Evolutionary conservation across 2,888 invertebrate genomes (phyloP).

Genomic region (Arrhopalites spinosus): DNA sequence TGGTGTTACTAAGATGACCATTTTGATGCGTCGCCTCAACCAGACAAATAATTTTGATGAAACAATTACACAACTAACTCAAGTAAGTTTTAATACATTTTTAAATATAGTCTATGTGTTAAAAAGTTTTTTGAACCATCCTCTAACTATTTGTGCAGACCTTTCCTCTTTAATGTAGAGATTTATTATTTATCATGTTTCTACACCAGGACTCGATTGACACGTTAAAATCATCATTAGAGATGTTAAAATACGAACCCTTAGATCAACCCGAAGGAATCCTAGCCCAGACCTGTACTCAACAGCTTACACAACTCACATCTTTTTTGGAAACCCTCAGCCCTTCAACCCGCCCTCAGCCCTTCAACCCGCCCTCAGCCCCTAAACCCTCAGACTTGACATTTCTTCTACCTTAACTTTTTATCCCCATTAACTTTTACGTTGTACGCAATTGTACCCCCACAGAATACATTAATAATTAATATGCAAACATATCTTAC

Average conservation of each 20-base stretch:
- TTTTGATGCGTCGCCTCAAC: constrained; percentile 25
- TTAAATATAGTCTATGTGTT: neutral
- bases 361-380: too few species aligned
- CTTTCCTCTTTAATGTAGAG: neutral
- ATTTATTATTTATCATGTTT: neutral
- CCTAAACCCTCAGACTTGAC: too few species aligned
- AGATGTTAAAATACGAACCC: constrained; percentile 54
- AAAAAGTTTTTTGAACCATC: neutral
- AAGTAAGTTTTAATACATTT: constrained; percentile 13
- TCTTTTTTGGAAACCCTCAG: constrained; percentile 45
- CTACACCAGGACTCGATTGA: constrained; percentile 46
- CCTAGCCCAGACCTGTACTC: constrained; percentile 42
- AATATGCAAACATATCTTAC: constrained; percentile 58
- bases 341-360: too few species aligned
- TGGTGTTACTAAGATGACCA: constrained; percentile 50
- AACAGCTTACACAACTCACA: constrained; percentile 45
- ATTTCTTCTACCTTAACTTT: neutral
- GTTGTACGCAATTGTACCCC: neutral
- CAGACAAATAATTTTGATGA: constrained; percentile 1
- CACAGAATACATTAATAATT: neutral
- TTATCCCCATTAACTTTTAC: neutral
- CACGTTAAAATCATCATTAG: constrained; percentile 45
- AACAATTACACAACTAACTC: neutral
- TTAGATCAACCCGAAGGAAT: constrained; percentile 54
- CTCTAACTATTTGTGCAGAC: neutral